Base-by-base conservation (phyloP, 2,888 invertebrate species). In the Platypus cylindrus region DNA sequence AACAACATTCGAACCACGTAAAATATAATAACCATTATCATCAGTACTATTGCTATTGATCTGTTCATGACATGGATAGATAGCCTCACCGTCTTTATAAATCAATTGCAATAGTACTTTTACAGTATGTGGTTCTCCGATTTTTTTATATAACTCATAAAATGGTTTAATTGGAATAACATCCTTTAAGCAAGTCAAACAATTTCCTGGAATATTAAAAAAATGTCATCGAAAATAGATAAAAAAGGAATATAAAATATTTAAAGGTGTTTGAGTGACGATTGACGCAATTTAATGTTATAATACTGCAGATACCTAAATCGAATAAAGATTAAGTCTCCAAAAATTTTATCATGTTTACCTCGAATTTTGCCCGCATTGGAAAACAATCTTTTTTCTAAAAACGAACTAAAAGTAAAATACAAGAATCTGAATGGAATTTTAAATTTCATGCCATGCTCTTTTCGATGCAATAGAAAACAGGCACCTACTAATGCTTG, bases 351-450 rank as follows among this genome's bases (percentile, higher is more conserved):
- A 16, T 8, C 3, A 32, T n/a, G 18, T 7, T 17, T 25, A 40
- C 40, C 41, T 38, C 32, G 62, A 45, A 59, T 60, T 26, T 54
- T 54, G 38, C 60, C 61, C 27, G 49, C 48, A 26, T 63, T 59
- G 3, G 64, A 63, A 42, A 69, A 60, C 33, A 71, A 50, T 46
- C 65, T 64, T 2, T 52, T 51, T 25, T 67, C 62, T 58, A 75
- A 63, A 45, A 75, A 70, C 26, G 52, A 58, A 47, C 65, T 59
- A 32, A 74, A 67, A 17, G 69, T 67, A 38, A 50, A 55, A n/a
- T 69, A 65, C 30, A 70, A 46, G 44, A 67, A 65, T 17, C 70
- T 70, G 42, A 60, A 61, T 40, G 59, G 61, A 8, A 50, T 50
- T 2, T 54, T 56, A 4, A 62, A 59, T 24, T 34, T 24, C 22